Conservation (phyloP, 2,888 invertebrate genomes). For the Megastigmus dorsalis region DNA sequence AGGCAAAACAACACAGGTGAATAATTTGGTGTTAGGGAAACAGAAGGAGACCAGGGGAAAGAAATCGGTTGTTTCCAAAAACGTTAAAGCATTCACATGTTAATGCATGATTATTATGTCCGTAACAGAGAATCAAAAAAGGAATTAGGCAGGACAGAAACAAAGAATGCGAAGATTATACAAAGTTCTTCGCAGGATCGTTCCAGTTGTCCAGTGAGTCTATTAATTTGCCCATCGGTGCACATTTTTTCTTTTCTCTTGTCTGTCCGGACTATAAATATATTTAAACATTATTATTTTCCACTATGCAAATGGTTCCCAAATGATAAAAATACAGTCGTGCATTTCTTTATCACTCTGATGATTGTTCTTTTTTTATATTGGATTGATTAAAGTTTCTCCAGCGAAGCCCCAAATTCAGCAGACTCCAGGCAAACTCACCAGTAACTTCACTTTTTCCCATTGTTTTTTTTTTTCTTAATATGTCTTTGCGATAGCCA, state of each 20-base stretch:
- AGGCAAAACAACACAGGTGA: conserved; percentile 70
- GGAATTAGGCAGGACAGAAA: conserved; percentile 47
- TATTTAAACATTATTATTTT: conserved; percentile 13
- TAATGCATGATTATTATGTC: conserved; percentile 47
- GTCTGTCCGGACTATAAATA: conserved; percentile 22
- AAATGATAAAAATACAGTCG: conserved; percentile 37
- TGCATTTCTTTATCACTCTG: conserved; percentile 21
- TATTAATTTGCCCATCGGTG: conserved; percentile 39
- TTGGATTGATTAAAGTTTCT: not conserved
- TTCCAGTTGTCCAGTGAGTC: conserved; percentile 39
- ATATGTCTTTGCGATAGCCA: conserved; percentile 42
- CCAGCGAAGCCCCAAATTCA: conserved; percentile 35
- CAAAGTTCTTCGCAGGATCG: conserved; percentile 35
- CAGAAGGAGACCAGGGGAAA: conserved; percentile 45
- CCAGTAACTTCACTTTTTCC: not conserved
- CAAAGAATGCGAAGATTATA: conserved; percentile 41
- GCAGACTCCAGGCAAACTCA: conserved; percentile 11
- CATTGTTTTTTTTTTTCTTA: not conserved
- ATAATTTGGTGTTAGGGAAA: conserved; percentile 40
- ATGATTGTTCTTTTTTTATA: not conserved
- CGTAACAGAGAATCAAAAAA: conserved; percentile 44
- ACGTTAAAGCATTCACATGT: conserved; percentile 46
- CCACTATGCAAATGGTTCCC: conserved; percentile 21
- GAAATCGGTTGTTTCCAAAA: conserved; percentile 17
- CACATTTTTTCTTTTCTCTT: conserved; percentile 13